These are phyloP conservation scores for Drosophila subobscura DNA, from an alignment of 1,140 invertebrate species.

Conservation along the genomic window DNA sequence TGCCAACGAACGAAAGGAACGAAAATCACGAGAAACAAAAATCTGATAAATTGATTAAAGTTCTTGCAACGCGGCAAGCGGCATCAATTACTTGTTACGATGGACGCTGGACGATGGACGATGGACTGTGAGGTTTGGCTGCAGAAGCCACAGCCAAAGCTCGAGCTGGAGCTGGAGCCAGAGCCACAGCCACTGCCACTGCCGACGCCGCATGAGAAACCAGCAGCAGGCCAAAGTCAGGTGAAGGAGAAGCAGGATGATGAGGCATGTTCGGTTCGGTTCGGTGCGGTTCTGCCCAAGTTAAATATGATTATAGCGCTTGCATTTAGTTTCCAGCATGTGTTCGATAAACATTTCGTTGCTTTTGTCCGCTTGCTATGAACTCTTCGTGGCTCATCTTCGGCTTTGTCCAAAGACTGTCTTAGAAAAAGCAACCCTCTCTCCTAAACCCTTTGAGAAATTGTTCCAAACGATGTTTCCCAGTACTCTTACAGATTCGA, in stretches of 20 bases:
- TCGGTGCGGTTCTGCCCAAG: conserved; percentile 43
- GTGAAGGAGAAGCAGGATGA: conserved; percentile 32
- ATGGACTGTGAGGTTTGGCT: conserved; percentile 52
- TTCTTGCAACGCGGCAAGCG: conserved; percentile 70
- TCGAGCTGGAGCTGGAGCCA: no score
- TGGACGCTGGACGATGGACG: conserved; percentile 14
- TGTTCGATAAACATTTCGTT: conserved; percentile 48
- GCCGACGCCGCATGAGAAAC: no score
- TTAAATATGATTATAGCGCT: conserved; percentile 74
- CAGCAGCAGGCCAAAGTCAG: conserved; percentile 16
- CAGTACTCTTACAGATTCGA: no score
- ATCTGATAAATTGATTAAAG: conserved; percentile 75
- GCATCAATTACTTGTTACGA: conserved; percentile 75
- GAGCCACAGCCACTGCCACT: conserved; percentile 1
- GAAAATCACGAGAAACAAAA: conserved; percentile 45
- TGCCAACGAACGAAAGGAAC: conserved; percentile 11
- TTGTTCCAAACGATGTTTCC: no score
- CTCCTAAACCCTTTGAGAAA: no score
- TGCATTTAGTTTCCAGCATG: conserved; percentile 69
- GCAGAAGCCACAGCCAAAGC: background rate
- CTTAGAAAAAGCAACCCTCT: no score
- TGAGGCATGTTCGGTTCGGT: background rate
- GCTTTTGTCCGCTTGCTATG: conserved; percentile 22
- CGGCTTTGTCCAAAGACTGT: no score
- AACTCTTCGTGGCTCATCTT: conserved; percentile 27